Percentiles rank a stretch among this genome's conserved stretches.
These are phyloP conservation scores for Lordiphosa andalusiaca DNA, from an alignment of 2,888 invertebrate genomes.

Conservation along the genomic window DNA sequence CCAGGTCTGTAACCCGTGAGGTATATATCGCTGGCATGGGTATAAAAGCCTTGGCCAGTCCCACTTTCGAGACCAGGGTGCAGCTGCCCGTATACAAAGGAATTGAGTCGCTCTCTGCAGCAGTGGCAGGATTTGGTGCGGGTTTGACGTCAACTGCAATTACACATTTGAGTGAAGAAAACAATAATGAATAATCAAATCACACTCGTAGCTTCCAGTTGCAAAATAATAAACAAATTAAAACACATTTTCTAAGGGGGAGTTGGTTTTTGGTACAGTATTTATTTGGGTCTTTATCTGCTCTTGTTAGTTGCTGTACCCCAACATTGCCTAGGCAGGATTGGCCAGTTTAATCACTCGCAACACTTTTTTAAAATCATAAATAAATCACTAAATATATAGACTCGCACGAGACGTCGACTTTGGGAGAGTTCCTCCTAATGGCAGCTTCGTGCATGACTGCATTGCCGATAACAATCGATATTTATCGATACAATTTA, in stretches of 20 bases:
- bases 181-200: not conserved
- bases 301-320: no score
- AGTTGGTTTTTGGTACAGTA: not conserved
- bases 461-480: not conserved
- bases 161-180: not conserved
- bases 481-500: no score
- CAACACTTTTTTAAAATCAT: not conserved
- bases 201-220: not conserved
- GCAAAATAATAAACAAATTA: slow-evolving; percentile 28
- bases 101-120: slow-evolving; percentile 43
- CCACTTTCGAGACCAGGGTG: slow-evolving; percentile 76
- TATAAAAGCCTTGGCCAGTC: slow-evolving; percentile 76
- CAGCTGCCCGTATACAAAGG: slow-evolving; percentile 78
- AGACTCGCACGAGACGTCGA: slow-evolving; percentile 22
- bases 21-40: slow-evolving; percentile 78
- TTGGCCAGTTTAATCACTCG: not conserved
- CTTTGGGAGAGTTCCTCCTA: not conserved
- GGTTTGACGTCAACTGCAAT: slow-evolving; percentile 12
- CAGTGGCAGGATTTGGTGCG: not conserved
- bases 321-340: no score
- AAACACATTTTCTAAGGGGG: slow-evolving; percentile 27
- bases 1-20: slow-evolving; percentile 75
- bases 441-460: slow-evolving; percentile 10
- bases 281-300: slow-evolving; percentile 18
- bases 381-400: slow-evolving; percentile 7